Percentiles rank a stretch among this genome's conserved stretches.
phyloP scores from a whole-genome alignment of 1,140 invertebrate genomes.

The Trachymyrmex cornetzi region DNA sequence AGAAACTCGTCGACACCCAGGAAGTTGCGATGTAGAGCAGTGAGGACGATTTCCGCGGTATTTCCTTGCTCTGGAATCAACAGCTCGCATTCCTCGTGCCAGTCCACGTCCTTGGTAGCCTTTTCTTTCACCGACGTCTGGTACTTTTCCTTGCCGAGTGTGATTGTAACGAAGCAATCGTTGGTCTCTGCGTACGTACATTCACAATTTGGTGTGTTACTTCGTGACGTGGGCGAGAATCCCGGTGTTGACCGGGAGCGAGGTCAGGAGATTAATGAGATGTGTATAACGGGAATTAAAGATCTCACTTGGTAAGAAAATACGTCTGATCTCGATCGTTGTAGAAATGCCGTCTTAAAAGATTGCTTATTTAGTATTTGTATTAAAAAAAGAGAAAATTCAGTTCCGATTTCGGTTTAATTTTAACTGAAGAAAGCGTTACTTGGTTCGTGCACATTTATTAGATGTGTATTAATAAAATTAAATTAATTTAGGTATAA shows the following conservation, averaged over 20 bases:
- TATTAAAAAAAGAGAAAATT: not conserved
- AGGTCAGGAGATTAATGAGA: slow-evolving; percentile 64
- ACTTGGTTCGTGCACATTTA: not conserved
- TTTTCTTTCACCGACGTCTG: slow-evolving; percentile 98
- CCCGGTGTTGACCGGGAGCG: slow-evolving; percentile 3
- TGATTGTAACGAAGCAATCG: slow-evolving; percentile 98
- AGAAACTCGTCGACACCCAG: slow-evolving; percentile 97
- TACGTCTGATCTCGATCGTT: not conserved
- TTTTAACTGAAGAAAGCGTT: not conserved
- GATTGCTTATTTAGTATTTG: not conserved
- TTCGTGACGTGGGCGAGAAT: slow-evolving; percentile 49
- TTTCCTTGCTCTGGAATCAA: slow-evolving; percentile 96
- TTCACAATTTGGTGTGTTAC: slow-evolving; percentile 28
- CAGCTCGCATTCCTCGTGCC: slow-evolving; percentile 98
- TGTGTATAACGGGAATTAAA: slow-evolving; percentile 57
- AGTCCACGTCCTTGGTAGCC: slow-evolving; percentile 93
- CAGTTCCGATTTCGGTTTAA: not conserved
- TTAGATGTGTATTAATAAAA: not conserved
- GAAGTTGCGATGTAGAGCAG: slow-evolving; percentile 95
- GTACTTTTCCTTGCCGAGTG: slow-evolving; percentile 97
- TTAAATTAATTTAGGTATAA: not conserved
- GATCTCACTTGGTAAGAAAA: slow-evolving; percentile 27
- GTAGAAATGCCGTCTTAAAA: slow-evolving; percentile 1
- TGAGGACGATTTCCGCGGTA: slow-evolving; percentile 94
- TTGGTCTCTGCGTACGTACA: slow-evolving; percentile 89